These are phyloP conservation scores for Sparus aurata DNA, from an alignment of 2,797 vertebrate genomes.

Conservation along the genomic window DNA sequence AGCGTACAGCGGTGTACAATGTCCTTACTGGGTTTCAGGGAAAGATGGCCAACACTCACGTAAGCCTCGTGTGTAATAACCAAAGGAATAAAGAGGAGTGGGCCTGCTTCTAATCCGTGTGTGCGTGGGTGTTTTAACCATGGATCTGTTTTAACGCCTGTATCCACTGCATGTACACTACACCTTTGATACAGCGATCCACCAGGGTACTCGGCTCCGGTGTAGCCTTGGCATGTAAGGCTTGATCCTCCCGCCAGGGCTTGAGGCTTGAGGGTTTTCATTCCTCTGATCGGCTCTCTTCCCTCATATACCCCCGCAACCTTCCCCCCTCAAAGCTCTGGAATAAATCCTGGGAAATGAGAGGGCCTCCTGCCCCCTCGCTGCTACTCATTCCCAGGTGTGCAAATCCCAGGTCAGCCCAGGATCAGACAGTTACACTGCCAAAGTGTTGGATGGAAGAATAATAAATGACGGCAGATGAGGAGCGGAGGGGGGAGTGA, in stretches of 20 bases:
- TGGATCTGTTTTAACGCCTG: slow-evolving; percentile 60
- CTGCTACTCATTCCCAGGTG: slow-evolving; percentile 81
- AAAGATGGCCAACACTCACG: slow-evolving; percentile 75
- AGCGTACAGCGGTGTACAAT: slow-evolving; percentile 71
- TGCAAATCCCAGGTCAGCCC: slow-evolving; percentile 79
- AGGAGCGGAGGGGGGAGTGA: slow-evolving; percentile 41
- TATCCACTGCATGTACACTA: slow-evolving; percentile 60
- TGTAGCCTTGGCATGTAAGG: slow-evolving; percentile 62
- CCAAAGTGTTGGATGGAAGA: slow-evolving; percentile 55
- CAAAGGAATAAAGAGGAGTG: slow-evolving; percentile 56
- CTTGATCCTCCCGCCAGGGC: slow-evolving; percentile 61
- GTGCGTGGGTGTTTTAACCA: slow-evolving; percentile 45
- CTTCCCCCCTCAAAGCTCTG: slow-evolving; percentile 67
- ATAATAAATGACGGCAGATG: slow-evolving; percentile 65
- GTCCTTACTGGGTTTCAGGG: slow-evolving; percentile 76
- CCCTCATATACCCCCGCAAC: slow-evolving; percentile 51
- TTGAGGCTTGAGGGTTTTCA: slow-evolving; percentile 71
- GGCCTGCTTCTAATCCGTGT: slow-evolving; percentile 76
- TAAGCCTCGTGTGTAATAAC: slow-evolving; percentile 79
- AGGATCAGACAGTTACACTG: slow-evolving; percentile 74
- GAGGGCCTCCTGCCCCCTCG: slow-evolving; percentile 75
- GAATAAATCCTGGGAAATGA: slow-evolving; percentile 89
- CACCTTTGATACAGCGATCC: slow-evolving; percentile 64
- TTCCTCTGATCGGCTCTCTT: slow-evolving; percentile 67
- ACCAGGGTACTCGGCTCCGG: slow-evolving; percentile 49